Evolutionary conservation across 2,797 vertebrate genomes (phyloP).

Genomic region (Chiloscyllium punctatum): DNA sequence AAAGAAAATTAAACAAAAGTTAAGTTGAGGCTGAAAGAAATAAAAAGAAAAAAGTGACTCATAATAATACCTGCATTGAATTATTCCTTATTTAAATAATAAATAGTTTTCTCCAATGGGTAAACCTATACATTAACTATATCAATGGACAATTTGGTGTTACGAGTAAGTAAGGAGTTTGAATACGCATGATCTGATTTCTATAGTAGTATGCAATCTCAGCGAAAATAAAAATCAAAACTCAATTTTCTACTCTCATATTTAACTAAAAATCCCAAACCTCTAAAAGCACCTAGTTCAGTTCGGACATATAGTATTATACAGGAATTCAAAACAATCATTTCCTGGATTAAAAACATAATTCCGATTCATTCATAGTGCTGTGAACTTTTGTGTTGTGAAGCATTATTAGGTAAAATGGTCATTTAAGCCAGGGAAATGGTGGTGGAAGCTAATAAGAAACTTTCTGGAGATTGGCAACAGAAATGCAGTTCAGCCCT

Average conservation of each 20-base stretch:
- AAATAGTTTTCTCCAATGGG: constrained; percentile 27
- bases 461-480: neutral
- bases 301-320: constrained; percentile 34
- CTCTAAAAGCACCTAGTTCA: constrained; percentile 25
- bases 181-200: constrained; percentile 31
- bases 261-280: constrained; percentile 31
- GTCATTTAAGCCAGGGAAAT: neutral
- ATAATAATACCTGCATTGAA: constrained; percentile 37
- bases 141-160: constrained; percentile 36
- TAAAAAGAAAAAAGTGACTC: constrained; percentile 23
- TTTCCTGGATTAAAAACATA: constrained; percentile 35
- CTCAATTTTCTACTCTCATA: neutral
- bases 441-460: neutral
- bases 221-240: constrained; percentile 6
- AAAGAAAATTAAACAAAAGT: constrained; percentile 5
- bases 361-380: constrained; percentile 27
- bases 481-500: neutral
- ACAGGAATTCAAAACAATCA: constrained; percentile 23
- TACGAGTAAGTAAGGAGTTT: constrained; percentile 21
- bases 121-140: constrained; percentile 37
- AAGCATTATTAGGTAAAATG: constrained; percentile 23
- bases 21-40: constrained; percentile 25
- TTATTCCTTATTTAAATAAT: constrained; percentile 38
- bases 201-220: constrained; percentile 6
- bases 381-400: constrained; percentile 30